Evolutionary conservation across 1,140 invertebrate genomes (phyloP).

Genomic region (Fopius arisanus): DNA sequence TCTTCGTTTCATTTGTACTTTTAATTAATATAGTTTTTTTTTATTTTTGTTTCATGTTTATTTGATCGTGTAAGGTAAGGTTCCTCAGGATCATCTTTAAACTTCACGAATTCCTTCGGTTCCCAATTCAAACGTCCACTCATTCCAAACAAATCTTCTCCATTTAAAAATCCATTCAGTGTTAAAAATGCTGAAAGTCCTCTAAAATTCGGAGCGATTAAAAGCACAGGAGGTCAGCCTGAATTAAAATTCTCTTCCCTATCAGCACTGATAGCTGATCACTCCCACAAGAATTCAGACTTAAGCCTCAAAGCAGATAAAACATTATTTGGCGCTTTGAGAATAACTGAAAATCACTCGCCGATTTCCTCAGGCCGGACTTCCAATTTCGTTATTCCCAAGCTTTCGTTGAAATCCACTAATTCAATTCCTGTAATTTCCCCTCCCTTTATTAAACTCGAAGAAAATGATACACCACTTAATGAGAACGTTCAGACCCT

Average conservation of each 20-base stretch:
- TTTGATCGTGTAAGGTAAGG: constrained; percentile 67
- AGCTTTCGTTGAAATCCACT: constrained; percentile 36
- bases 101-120: background rate
- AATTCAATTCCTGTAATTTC: background rate
- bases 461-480: background rate
- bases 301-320: constrained; percentile 22
- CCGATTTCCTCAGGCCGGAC: background rate
- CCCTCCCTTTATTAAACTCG: background rate
- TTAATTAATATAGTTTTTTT: constrained; percentile 27
- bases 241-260: constrained; percentile 25
- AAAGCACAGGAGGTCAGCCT: background rate
- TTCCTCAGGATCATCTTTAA: constrained; percentile 33
- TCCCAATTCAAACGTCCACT: background rate
- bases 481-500: background rate
- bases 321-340: constrained; percentile 46
- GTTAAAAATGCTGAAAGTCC: background rate
- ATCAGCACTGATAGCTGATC: constrained; percentile 33
- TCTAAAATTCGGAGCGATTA: background rate
- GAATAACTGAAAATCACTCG: constrained; percentile 54
- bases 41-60: constrained; percentile 63
- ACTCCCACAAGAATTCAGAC: constrained; percentile 22
- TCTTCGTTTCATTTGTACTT: background rate
- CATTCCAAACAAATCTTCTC: background rate
- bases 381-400: constrained; percentile 45
- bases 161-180: background rate